Base-by-base conservation (phyloP, 2,797 vertebrate species). In the Pseudomugil gertrudae region DNA sequence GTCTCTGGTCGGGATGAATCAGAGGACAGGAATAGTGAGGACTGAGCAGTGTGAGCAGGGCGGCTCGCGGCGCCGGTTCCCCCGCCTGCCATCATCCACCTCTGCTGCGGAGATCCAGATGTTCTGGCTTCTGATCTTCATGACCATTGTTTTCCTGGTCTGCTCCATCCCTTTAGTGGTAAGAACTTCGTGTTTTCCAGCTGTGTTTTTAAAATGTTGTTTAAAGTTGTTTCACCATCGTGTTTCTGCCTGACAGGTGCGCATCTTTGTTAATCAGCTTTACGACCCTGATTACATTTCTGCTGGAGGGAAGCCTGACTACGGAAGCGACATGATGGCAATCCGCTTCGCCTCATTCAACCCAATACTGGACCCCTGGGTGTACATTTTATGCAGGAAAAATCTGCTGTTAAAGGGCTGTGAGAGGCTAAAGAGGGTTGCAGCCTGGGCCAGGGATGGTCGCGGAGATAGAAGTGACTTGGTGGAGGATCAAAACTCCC, bases 261-360 rank as follows among this genome's bases (percentile, higher is more conserved):
- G 93, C 1, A 93, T 95, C 75, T 95, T 95, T 27, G 87, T 93
- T 0, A 95, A 95, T 81, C 94, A 95, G 79, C 65, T 94, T 0
- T 90, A 92, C 4, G 94, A 83, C n/a, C 92, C 94, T 10, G 72
- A 87, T 1, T 85, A 90, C 13, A 87, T 94, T 8, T 92, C 90
- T 19, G 90, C 91, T 0, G 94, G 93, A 1, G 85, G 83, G 23
- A 81, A 77, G 29, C 91, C 90, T 0, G 91, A 95, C 66, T 90
- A 92, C 63, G 51, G 81, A 4, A 89, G 92, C 60, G 94, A 95
- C 80, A 62, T 95, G 29, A 2, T 93, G 63, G 94, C 94, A 1
- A 94, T 95, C 73, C 93, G 94, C 57, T 94, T 95, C 47, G 94
- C 94, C n/a, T 94, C 94, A 0, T 95, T 95, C 68, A 95, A 95